Conservation (phyloP, 2,113 vertebrate genomes). For the Heterotilapia buettikoferi region DNA sequence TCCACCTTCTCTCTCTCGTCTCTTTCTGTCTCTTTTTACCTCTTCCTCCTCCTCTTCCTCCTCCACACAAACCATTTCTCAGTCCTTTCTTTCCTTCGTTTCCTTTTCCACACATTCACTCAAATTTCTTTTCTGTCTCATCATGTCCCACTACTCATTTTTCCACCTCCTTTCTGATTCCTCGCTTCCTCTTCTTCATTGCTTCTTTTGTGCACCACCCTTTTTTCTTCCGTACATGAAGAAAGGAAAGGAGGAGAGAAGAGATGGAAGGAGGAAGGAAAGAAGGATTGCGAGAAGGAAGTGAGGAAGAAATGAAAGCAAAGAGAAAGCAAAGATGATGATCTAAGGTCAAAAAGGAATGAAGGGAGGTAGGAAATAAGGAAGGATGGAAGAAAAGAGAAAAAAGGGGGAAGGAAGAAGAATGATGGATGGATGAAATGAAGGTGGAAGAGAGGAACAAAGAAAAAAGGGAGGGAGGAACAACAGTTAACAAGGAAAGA, state of each 20-base stretch:
- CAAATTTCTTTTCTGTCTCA: neutral
- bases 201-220: neutral
- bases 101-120: neutral
- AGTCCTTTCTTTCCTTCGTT: neutral
- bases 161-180: neutral
- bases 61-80: neutral
- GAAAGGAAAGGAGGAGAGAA: neutral
- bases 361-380: neutral
- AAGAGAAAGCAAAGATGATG: neutral
- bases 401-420: neutral
- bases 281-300: neutral
- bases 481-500: neutral
- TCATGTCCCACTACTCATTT: neutral
- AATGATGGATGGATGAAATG: neutral
- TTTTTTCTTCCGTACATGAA: neutral
- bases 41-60: neutral
- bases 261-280: neutral
- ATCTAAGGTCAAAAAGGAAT: neutral
- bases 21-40: neutral
- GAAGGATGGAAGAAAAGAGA: neutral
- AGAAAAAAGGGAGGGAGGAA: neutral
- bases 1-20: neutral
- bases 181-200: neutral
- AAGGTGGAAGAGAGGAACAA: neutral
- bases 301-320: neutral